Conservation (phyloP, 2,888 invertebrate species). For the Philhelius pedissequus region DNA sequence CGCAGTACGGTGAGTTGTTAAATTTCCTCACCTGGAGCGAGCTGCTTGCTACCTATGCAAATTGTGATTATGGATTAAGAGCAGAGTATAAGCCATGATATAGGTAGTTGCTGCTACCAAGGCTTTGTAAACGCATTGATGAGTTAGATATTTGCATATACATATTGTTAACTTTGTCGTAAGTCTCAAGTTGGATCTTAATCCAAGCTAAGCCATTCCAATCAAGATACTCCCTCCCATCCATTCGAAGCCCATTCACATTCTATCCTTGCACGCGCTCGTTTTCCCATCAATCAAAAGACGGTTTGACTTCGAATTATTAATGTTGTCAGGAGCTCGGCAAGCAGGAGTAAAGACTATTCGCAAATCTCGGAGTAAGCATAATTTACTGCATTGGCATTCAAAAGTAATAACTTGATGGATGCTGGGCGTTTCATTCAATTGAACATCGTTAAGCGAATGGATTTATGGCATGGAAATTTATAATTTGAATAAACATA, state of each 20-base stretch:
- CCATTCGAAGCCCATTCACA: conserved; percentile 21
- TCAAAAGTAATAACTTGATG: not conserved
- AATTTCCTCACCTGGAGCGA: conserved; percentile 38
- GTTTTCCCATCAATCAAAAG: conserved; percentile 23
- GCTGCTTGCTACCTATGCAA: not conserved
- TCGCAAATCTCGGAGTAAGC: not conserved
- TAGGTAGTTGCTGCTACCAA: not conserved
- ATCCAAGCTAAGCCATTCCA: not conserved
- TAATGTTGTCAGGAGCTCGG: not conserved
- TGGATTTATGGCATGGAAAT: conserved; percentile 12
- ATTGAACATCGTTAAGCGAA: not conserved
- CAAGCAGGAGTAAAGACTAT: not conserved
- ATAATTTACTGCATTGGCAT: not conserved
- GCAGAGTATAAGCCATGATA: not conserved
- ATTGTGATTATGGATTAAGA: conserved; percentile 5
- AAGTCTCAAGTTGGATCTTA: not conserved
- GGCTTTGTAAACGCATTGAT: not conserved
- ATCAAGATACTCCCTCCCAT: not conserved
- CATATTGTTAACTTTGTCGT: not conserved
- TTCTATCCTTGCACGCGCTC: conserved; percentile 1
- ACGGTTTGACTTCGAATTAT: not conserved
- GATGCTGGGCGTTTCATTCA: conserved; percentile 19
- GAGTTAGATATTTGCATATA: no score
- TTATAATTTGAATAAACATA: not conserved
- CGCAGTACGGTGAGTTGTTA: conserved; percentile 31